Evolutionary conservation across 2,888 invertebrate species (phyloP), one percentile per base, ranked within the genome.

Genomic region (Lycophotia porphyrea): DNA sequence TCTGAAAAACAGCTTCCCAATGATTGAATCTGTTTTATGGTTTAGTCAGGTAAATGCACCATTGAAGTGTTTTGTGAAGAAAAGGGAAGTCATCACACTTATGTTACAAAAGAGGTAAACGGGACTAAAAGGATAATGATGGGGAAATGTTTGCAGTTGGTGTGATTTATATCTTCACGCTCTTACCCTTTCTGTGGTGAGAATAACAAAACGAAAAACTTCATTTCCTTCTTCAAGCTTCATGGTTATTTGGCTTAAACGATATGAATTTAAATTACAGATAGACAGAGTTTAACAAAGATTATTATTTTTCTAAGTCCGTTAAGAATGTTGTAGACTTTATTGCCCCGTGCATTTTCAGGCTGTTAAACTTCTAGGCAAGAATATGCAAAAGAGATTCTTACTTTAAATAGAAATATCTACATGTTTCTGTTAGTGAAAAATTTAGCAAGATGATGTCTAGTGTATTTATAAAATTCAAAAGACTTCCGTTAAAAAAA

Each of bases 1-100:
- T 65, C 36, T 8, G 58, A 64, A 84, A 86, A 80, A 74, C 78
- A 78, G 55, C 73, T 78, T 81, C 74, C 71, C 84, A 81, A 86
- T 86, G 68, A 82, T 82, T 80, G 76, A 86, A 80, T 69, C 66
- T 78, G 71, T 81, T 86, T 87, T 75, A 77, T 52, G 75, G 84
- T 69, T 80, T 78, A 76, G 73, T 82, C 80, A 85, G 82, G 79
- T 85, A 76, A 68, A 80, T 81, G 68, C 74, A 82, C 77, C 76
- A 74, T 78, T 80, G 52, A 67, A 69, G 44, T 58, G 71, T 65
- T 84, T 80, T 78, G 36, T 71, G 31, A n/a, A 61, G 58, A 84
- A 71, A 76, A 61, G 71, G 69, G 63, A 72, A 81, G 75, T 86
- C 86, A 86, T 80, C 76, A 80, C 76, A 74, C 86, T 76, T 71